Evolutionary conservation across 2,888 invertebrate species (phyloP), one percentile per base, ranked within the genome.

Genomic region (Baronia brevicornis): DNA sequence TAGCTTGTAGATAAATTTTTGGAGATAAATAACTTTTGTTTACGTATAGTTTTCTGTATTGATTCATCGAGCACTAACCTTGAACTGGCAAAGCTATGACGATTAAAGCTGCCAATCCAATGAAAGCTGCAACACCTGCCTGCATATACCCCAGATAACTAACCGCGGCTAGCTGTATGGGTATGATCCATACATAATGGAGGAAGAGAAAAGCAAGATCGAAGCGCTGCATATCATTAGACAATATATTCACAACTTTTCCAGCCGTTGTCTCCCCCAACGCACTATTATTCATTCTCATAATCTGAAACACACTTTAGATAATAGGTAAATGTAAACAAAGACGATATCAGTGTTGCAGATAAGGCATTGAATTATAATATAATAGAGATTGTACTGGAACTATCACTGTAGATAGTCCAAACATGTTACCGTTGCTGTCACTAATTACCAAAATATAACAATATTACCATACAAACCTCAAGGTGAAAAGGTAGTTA

Each of bases 141-240:
- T 91, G 88, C 2, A 54, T 38, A 72, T 90, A 94, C 1, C 94
- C 79, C 38, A 95, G 86, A 44, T 88, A 89, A 20, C 89, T 86
- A 2, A 93, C 90, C 11, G 91, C 89, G 0, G 88, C 46, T 3
- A 89, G 53, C 14, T 88, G 84, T 4, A 86, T 39, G 0, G 95
- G 95, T 10, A 92, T 91, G n/a, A 93, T 87, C 93, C 94, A 94
- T 43, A 93, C 69, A 58, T 89, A 94, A 65, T 95, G 92, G 3
- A 94, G 62, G 57, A 91, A 92, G 17, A 91, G 71, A 18, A 91
- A 86, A 2, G 91, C 88, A 64, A 91, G 55, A 61, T 96, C 96
- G 55, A 96, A 94, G 15, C 95, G 87, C 59, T 90, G 91, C 26
- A 96, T 90, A 58, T 97, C 96, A 59, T 96, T 96, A 8, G 95